Evolutionary conservation across 2,797 vertebrate species (phyloP), one percentile per base, ranked within the genome.

Genomic region (Notamacropus eugenii): DNA sequence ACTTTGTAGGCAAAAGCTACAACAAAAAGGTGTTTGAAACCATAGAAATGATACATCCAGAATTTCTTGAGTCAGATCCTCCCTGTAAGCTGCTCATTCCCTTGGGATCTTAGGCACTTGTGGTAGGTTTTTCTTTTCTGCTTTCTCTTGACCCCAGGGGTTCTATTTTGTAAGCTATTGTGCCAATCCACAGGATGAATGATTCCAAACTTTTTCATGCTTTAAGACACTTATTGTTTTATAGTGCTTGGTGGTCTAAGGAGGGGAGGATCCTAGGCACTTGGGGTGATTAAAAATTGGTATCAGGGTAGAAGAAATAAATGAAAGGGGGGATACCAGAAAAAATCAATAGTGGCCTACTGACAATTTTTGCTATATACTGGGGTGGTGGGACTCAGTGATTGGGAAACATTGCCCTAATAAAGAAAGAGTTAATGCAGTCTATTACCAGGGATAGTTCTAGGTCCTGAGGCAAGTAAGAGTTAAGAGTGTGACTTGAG

Each of bases 241-340:
- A 46, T 27, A 46, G 22, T 87, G 9, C 40, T 46, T 27, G 24
- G 40, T 46, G 74, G 93, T 90, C 54, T 57, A 82, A 57, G n/a
- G 1, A 46, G 58, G 50, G 24, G 24, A 58, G 87, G 55, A 40
- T 8, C 50, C 40, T 40, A 59, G 56, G 22, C 24, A 28, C 1
- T 6, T 1, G n/a, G 55, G 67, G 62, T 54, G 56, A 59, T 74
- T 55, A 92, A 93, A 74, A 90, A 27, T 55, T 4, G 9, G 46
- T 55, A 34, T 93, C n/a, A 54, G 92, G 91, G 93, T 91, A 95
- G 91, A 91, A 52, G 93, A 55, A 27, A 67, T 56, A 94, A 90
- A 90, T 46, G 19, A 74, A 74, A 40, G 40, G 19, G 2, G 40
- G 22, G 40, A 82, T 74, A 82, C 74, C 74, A 82, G 74, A 11